Conservation (phyloP, 2,113 vertebrate species). For the Cynopterus brachyotis region DNA sequence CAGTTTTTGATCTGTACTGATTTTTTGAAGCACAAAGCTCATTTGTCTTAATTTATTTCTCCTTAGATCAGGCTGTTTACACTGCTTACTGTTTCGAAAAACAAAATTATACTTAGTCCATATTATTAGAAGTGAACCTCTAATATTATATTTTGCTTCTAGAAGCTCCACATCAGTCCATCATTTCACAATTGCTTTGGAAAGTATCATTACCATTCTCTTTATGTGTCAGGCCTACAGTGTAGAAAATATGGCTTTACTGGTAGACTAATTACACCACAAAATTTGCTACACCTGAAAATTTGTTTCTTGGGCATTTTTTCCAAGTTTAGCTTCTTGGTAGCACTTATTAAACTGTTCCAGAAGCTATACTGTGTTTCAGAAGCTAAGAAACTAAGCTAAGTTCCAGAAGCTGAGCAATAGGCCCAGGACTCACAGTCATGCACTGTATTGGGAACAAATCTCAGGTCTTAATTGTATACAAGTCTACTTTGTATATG, state of each 20-base stretch:
- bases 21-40: slow-evolving; percentile 46
- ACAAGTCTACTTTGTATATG: not conserved
- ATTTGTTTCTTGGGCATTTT: slow-evolving; percentile 26
- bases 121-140: slow-evolving; percentile 2
- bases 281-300: slow-evolving; percentile 38
- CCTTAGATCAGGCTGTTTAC: not conserved
- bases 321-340: slow-evolving; percentile 5
- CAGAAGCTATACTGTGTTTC: not conserved
- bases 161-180: not conserved
- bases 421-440: not conserved
- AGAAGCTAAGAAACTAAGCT: not conserved
- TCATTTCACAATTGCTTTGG: slow-evolving; percentile 35
- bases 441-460: not conserved
- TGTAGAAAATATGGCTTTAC: slow-evolving; percentile 19
- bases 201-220: slow-evolving; percentile 13
- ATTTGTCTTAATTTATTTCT: not conserved
- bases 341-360: not conserved
- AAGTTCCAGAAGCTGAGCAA: not conserved
- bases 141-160: not conserved
- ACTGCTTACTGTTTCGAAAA: slow-evolving; percentile 27
- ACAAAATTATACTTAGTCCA: slow-evolving; percentile 8
- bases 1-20: not conserved
- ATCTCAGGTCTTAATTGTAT: slow-evolving; percentile 6
- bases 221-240: not conserved
- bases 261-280: not conserved